Evolutionary conservation across 2,888 invertebrate species (phyloP).

Genomic region (Eupithecia pulchellata): DNA sequence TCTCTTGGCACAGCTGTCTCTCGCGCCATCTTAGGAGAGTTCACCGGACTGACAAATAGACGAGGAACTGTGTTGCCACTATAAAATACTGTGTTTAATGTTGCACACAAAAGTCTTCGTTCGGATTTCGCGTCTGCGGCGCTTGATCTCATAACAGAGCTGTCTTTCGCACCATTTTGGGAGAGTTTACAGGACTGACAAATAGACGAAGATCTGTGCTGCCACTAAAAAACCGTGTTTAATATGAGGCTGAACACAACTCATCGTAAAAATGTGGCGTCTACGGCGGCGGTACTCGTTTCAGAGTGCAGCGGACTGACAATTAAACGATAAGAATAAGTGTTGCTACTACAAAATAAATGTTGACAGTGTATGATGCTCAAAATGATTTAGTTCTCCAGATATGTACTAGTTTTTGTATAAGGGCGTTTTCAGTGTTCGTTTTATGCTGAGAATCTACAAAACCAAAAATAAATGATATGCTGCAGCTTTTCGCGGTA

Average conservation of each 20-base stretch:
- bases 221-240: too few species aligned
- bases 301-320: constrained; percentile 52
- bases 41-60: constrained; percentile 44
- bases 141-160: constrained; percentile 73
- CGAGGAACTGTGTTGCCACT: neutral
- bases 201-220: neutral
- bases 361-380: neutral
- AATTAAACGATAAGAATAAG: neutral
- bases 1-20: constrained; percentile 75
- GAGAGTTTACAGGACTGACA: neutral
- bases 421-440: too few species aligned
- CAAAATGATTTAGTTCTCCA: neutral
- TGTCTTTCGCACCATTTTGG: constrained; percentile 66
- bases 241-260: constrained; percentile 23
- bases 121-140: constrained; percentile 60
- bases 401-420: neutral
- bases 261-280: constrained; percentile 60
- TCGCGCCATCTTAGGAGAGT: constrained; percentile 65
- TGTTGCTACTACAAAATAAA: neutral
- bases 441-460: neutral
- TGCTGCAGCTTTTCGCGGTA: too few species aligned
- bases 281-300: constrained; percentile 67
- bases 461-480: neutral
- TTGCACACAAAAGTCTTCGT: constrained; percentile 54
- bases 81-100: neutral